phyloP scores from a whole-genome alignment of 2,797 vertebrate species.

The Aselliscus stoliczkanus region DNA sequence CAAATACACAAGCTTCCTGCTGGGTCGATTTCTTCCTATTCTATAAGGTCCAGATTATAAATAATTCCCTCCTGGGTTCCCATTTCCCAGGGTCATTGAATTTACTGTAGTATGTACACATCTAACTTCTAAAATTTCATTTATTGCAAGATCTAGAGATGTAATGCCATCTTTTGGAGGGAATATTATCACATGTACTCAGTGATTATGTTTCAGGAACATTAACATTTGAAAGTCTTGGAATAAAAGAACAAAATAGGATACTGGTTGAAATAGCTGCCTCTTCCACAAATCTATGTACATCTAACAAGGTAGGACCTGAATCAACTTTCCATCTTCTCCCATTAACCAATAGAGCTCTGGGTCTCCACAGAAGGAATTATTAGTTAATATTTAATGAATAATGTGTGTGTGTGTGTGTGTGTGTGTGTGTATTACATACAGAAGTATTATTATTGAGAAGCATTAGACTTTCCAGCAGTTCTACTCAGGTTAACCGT shows the following conservation, averaged over 20 bases:
- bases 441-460: not conserved
- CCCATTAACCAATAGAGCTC: not conserved
- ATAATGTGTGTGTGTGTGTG: not conserved
- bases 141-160: not conserved
- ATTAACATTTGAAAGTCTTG: not conserved
- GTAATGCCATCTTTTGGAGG: not conserved
- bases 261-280: not conserved
- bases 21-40: not conserved
- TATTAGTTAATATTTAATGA: not conserved
- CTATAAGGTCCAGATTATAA: not conserved
- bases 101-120: not conserved
- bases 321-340: not conserved
- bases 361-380: not conserved
- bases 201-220: not conserved
- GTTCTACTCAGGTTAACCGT: not conserved
- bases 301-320: not conserved
- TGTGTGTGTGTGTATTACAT: not conserved
- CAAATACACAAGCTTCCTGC: not conserved
- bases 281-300: not conserved
- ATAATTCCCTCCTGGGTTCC: not conserved
- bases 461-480: not conserved
- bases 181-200: not conserved
- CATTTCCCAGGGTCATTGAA: not conserved
- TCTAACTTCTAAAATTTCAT: not conserved
- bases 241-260: not conserved